Conservation (phyloP, 2,888 invertebrate genomes). For the Parascotia fuliginaria region DNA sequence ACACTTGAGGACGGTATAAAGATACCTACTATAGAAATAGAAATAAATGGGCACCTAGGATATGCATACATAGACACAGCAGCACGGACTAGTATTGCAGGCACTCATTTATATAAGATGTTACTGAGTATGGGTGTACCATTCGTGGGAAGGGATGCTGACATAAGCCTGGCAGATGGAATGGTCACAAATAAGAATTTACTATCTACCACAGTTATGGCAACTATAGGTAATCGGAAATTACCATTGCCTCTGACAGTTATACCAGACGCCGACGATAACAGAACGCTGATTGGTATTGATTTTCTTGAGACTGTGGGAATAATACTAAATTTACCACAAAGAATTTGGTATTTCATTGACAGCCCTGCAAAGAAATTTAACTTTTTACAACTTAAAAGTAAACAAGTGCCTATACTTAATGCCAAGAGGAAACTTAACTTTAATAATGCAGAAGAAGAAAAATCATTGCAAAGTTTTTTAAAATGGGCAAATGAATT, state of each 20-base stretch:
- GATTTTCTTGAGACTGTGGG: conserved; percentile 7
- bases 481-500: too few relatives aligned
- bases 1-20: not conserved
- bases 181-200: conserved; percentile 11
- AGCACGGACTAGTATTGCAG: conserved; percentile 17
- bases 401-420: too few relatives aligned
- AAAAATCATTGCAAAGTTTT: too few relatives aligned
- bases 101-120: conserved; percentile 1
- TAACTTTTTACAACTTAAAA: not conserved
- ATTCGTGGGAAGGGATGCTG: conserved; percentile 4
- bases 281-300: conserved; percentile 5
- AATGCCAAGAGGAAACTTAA: too few relatives aligned
- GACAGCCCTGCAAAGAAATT: conserved; percentile 7
- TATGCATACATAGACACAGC: conserved; percentile 15
- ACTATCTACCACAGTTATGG: not conserved
- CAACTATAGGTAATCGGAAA: not conserved
- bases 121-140: not conserved
- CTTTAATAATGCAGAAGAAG: too few relatives aligned
- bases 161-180: conserved; percentile 19
- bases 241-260: conserved; percentile 4
- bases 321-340: conserved; percentile 1
- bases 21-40: conserved; percentile 4
- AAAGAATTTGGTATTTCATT: conserved; percentile 2
- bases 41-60: conserved; percentile 2
- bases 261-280: not conserved